These are phyloP conservation scores for Neodiprion fabricii DNA, from an alignment of 1,140 invertebrate species.

Conservation along the genomic window DNA sequence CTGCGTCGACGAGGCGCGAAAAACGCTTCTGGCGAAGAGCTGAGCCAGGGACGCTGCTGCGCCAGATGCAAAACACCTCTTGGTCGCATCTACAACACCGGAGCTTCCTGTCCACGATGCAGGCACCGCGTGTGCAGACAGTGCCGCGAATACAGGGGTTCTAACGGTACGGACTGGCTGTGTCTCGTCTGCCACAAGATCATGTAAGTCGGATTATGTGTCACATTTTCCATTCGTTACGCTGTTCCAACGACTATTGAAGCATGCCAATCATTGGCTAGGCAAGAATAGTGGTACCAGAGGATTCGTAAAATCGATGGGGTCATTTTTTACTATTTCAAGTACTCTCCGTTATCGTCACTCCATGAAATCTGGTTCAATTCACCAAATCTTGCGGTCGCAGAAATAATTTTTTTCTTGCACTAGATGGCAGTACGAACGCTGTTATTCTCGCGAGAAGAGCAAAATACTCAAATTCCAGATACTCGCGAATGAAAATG, in stretches of 20 bases:
- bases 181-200: slow-evolving; percentile 78
- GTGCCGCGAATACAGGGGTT: slow-evolving; percentile 68
- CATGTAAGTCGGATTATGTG: slow-evolving; percentile 67
- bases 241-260: background rate
- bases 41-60: slow-evolving; percentile 67
- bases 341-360: no score
- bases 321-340: no score
- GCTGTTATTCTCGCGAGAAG: no score
- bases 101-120: slow-evolving; percentile 73
- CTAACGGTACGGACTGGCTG: slow-evolving; percentile 70
- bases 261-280: background rate
- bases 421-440: no score
- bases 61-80: slow-evolving; percentile 73
- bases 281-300: background rate
- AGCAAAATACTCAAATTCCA: no score
- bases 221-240: background rate
- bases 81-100: slow-evolving; percentile 78
- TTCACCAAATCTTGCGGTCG: no score
- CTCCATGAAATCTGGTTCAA: no score
- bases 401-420: no score
- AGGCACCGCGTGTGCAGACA: slow-evolving; percentile 75
- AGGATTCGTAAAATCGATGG: no score
- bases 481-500: no score
- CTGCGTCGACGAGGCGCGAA: slow-evolving; percentile 67
- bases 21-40: slow-evolving; percentile 54